Percentiles rank a stretch among this genome's conserved stretches.
Conservation (phyloP, 2,797 vertebrate genomes). For the Sphenopsis melanotis region DNA sequence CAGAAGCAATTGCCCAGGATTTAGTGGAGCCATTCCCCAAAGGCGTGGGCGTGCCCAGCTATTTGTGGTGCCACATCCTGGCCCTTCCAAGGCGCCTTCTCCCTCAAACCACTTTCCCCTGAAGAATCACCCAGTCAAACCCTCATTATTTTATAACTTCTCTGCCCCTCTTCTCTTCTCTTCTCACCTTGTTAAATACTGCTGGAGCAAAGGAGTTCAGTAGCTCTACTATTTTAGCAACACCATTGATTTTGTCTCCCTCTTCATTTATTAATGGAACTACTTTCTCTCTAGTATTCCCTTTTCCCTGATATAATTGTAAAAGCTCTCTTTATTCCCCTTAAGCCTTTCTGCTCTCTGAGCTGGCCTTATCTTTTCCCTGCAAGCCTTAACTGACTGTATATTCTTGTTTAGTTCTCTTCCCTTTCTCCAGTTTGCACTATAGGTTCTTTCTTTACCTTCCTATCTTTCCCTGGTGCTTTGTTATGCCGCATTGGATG, state of each 20-base stretch:
- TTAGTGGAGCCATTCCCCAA: rapidly evolving
- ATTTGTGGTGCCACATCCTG: neutral
- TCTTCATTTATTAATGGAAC: slow-evolving; percentile 74
- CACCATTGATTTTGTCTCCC: slow-evolving; percentile 75
- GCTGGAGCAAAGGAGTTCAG: slow-evolving; percentile 65
- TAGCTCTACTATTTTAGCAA: slow-evolving; percentile 72
- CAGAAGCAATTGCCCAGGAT: neutral
- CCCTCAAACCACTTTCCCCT: neutral
- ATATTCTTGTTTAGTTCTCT: slow-evolving; percentile 65
- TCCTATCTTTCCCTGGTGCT: neutral
- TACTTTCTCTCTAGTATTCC: slow-evolving; percentile 71
- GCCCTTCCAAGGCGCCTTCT: neutral
- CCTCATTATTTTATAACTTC: slow-evolving; percentile 75
- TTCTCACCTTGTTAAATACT: slow-evolving; percentile 64
- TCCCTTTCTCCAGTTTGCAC: slow-evolving; percentile 55
- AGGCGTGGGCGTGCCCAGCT: neutral
- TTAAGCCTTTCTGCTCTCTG: slow-evolving; percentile 69
- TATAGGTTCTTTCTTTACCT: slow-evolving; percentile 51
- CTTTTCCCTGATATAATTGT: slow-evolving; percentile 74
- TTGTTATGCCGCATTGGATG: slow-evolving; percentile 60
- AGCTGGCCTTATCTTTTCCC: slow-evolving; percentile 67
- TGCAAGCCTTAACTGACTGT: slow-evolving; percentile 67
- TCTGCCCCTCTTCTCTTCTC: slow-evolving; percentile 43
- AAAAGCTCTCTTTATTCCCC: slow-evolving; percentile 68
- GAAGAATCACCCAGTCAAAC: slow-evolving; percentile 27